Base-by-base conservation (phyloP, 1,140 invertebrate genomes). In the Sarcophaga peregrina region DNA sequence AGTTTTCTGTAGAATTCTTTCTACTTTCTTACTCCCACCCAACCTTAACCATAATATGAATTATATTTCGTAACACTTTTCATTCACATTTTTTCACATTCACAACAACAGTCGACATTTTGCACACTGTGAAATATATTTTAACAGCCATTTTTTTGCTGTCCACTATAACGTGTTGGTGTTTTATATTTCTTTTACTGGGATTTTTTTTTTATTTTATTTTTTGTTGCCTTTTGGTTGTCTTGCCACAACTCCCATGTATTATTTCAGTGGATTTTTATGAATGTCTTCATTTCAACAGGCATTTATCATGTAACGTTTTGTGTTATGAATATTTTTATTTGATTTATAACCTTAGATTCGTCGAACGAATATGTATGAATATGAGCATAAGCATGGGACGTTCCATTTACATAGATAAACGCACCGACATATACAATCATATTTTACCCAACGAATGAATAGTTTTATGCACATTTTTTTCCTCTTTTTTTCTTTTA, bases 251-350 rank as follows among this genome's bases (percentile, higher is more conserved):
- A 78, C 58, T 68, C 62, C 62, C 74, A 47, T 75, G 48, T 54
- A 73, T 54, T 25, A 52, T 48, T 54, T 48, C 47, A 50, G n/a
- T 62, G 74, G 62, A 20, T 83, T 83, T 83, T 83, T 83, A 83
- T 73, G 74, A 80, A 81, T 83, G 83, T 83, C 83, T 81, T 83
- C 83, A 81, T 83, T 83, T 83, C 80, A 83, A 81, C 83, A 62
- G 47, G 62, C 83, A 83, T 83, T 83, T 83, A 83, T 83, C 83
- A 83, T 83, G 52, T 81, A 73, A 37, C 83, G 37, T 76, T 68
- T 73, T 81, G 72, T 81, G 83, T 83, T 83, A 83, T 83, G 83
- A 83, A 83, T 83, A 83, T 83, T 83, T 82, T 83, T 68, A 73
- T 73, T 75, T 83, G 83, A 83, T 83, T 83, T 81, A 83, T 80